Evolutionary conservation across 2,888 invertebrate species (phyloP).

Genomic region (Drosophila kambysellisi): DNA sequence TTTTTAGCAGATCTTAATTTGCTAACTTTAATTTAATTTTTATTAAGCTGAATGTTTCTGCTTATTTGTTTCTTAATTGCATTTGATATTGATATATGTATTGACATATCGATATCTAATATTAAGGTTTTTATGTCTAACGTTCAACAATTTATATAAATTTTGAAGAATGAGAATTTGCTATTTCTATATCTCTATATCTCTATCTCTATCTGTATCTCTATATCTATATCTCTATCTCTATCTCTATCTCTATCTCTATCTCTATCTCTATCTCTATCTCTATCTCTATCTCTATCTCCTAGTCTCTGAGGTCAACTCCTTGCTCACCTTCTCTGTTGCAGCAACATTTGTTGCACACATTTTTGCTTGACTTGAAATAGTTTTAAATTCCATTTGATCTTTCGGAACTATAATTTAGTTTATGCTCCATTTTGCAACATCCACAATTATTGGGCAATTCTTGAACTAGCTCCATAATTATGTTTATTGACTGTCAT

Average conservation of each 20-base stretch:
- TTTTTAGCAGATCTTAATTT: background rate
- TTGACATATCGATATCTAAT: background rate
- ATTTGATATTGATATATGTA: background rate
- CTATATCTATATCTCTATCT: background rate
- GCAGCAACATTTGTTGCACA: background rate
- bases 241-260: background rate
- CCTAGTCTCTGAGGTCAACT: background rate
- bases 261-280: background rate
- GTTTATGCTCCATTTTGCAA: background rate
- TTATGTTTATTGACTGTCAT: constrained; percentile 25
- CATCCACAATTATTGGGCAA: background rate
- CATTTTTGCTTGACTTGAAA: background rate
- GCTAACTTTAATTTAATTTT: no score
- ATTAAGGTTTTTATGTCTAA: background rate
- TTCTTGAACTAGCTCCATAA: background rate
- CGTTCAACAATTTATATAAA: background rate
- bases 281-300: no score
- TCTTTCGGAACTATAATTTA: background rate
- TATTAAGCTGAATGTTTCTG: fast-evolving
- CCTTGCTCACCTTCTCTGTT: background rate
- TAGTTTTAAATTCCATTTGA: background rate
- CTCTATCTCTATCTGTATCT: no score
- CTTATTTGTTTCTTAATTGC: background rate
- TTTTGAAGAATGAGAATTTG: background rate
- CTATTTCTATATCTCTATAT: background rate